Evolutionary conservation across 2,113 vertebrate genomes (phyloP), one percentile per base, ranked within the genome.

Genomic region (Salvelinus fontinalis): DNA sequence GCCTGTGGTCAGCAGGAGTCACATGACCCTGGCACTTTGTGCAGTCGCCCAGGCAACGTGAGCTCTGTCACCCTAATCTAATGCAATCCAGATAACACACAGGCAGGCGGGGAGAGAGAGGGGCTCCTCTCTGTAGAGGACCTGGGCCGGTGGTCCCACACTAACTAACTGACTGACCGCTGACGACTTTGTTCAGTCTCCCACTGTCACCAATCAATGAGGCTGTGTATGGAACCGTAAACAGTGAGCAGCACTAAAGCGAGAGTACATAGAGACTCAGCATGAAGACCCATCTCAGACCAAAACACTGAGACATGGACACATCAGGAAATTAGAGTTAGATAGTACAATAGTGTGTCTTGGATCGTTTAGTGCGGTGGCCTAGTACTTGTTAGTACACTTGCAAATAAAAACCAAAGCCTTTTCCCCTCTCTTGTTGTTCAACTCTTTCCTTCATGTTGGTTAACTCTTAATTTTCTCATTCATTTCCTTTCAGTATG

Each of bases 401-500:
- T 2, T 18, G 51, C 51, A 54, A 14, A 54, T 18, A 54, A 54
- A 54, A 54, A 44, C 39, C 51, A 18, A 16, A 54, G 51, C 51
- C 67, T 20, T 70, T 64, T 78, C 26, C 3, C 51, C 51, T 54
- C 13, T 51, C 16, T 54, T 54, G 51, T 54, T 57, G 18, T 65
- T 34, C 34, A 66, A 29, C 74, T 75, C 78, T 75, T 60, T 71
- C 11, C 71, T 76, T 57, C 72, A 76, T 77, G 34, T 81, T 82
- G 78, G 81, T 88, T 91, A 84, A 88, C 78, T n/a, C 9, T 84
- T 89, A 77, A 70, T 87, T 86, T 89, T 91, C 85, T 93, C 82
- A 90, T 73, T 9, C 87, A 92, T 92, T 95, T 79, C 89, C 85
- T 96, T 96, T 90, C 95, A 97, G 97, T 97, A 96, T 94, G 95